A percentile compares a stretch with the other conserved stretches of the same genome.
phyloP scores from a whole-genome alignment of 2,888 invertebrate species.

The Heterodera filipjevi region DNA sequence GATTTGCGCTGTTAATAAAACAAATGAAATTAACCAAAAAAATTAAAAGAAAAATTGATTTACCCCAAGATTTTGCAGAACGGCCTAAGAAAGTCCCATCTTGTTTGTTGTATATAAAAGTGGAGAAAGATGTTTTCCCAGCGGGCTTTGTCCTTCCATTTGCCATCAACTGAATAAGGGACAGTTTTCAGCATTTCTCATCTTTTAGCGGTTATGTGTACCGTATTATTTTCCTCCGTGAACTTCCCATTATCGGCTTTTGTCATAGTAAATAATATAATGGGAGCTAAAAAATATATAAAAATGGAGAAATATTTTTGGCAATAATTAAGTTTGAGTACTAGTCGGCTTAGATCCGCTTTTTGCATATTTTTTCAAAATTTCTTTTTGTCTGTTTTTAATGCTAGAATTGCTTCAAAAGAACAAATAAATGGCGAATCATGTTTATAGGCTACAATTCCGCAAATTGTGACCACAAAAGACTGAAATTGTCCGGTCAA shows the following conservation, averaged over 20 bases:
- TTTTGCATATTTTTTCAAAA: no score
- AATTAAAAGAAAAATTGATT: conserved; percentile 28
- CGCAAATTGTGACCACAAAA: no score
- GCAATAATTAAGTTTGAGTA: no score
- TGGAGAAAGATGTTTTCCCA: conserved; percentile 49
- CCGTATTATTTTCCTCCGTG: conserved; percentile 50
- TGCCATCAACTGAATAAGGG: conserved; percentile 60
- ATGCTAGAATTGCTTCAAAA: no score
- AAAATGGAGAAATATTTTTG: no score
- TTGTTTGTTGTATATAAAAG: conserved; percentile 62
- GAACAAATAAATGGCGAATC: no score
- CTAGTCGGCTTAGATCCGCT: no score
- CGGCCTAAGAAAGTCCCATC: conserved; percentile 51
- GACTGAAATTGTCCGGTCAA: no score
- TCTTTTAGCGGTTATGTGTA: not conserved
- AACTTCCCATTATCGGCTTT: conserved; percentile 42
- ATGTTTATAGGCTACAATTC: no score
- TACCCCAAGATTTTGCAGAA: conserved; percentile 62
- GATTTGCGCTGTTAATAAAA: conserved; percentile 79
- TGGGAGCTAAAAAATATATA: no score
- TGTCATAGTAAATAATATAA: conserved; percentile 27
- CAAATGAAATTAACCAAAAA: not conserved
- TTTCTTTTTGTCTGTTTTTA: no score
- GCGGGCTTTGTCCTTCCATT: conserved; percentile 52
- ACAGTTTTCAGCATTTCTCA: not conserved